Conservation (phyloP, 2,888 invertebrate species). For the Eurytoma californica region DNA sequence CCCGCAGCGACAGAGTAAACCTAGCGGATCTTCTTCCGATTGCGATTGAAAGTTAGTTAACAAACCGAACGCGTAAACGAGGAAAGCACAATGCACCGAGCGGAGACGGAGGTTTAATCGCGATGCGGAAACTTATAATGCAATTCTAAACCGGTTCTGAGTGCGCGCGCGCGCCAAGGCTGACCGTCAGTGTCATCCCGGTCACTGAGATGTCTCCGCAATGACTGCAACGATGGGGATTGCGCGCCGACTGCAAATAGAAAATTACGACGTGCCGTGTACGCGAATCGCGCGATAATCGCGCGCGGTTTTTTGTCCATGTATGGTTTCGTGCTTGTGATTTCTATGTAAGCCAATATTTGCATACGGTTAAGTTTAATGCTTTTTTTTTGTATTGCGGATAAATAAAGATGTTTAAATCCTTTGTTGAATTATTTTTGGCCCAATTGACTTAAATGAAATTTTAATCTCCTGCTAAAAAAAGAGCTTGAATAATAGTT, state of each 20-base stretch:
- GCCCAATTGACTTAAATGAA: no score
- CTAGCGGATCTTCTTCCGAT: constrained; percentile 54
- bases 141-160: constrained; percentile 60
- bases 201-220: constrained; percentile 24
- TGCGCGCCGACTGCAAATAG: constrained; percentile 44
- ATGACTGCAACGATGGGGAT: not conserved
- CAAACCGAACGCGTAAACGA: constrained; percentile 60
- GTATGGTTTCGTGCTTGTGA: no score
- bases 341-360: no score
- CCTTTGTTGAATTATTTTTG: no score
- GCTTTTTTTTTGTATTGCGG: no score
- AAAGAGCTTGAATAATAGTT: not conserved
- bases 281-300: constrained; percentile 40
- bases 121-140: constrained; percentile 60
- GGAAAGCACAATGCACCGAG: not conserved
- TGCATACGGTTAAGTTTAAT: no score
- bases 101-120: constrained; percentile 37
- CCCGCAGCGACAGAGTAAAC: no score
- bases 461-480: no score
- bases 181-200: constrained; percentile 48
- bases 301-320: not conserved
- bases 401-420: no score
- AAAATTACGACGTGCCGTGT: constrained; percentile 44
- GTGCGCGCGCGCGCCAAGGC: constrained; percentile 26
- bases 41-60: constrained; percentile 65